Percentiles rank a stretch among this genome's conserved stretches.
Conservation (phyloP, 2,113 vertebrate species). For the Macrotus californicus region DNA sequence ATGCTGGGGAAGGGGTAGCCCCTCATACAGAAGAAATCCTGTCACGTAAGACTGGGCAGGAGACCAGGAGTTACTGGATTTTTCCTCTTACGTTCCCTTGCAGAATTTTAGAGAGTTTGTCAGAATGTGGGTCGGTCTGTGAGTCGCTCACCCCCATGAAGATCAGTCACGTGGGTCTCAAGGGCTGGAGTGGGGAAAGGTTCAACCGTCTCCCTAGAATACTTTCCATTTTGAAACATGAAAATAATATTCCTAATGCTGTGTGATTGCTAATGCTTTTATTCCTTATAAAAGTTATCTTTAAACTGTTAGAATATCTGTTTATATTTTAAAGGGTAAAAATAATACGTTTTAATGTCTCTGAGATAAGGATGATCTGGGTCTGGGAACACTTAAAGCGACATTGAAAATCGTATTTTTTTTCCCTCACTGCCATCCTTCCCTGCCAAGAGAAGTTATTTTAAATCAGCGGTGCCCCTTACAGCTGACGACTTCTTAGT, state of each 20-base stretch:
- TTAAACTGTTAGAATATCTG: neutral
- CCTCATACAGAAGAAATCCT: accelerated
- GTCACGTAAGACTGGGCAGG: accelerated
- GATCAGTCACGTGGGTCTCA: accelerated
- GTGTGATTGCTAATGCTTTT: too few relatives aligned
- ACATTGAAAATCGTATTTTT: neutral
- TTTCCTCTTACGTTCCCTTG: neutral
- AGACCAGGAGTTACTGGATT: accelerated
- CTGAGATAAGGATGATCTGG: neutral
- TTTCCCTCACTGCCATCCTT: accelerated
- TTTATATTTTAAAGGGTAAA: neutral
- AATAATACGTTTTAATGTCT: neutral
- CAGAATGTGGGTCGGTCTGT: neutral
- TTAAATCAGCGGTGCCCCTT: neutral
- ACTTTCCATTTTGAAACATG: neutral
- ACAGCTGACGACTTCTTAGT: neutral
- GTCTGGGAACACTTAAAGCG: neutral
- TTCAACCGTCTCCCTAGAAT: neutral
- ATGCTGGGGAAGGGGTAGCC: neutral
- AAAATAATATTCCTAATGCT: neutral
- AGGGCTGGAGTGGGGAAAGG: neutral
- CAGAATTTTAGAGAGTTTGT: neutral
- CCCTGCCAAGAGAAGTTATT: neutral
- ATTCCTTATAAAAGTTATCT: neutral
- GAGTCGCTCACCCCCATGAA: accelerated